Conservation (phyloP, 2,888 invertebrate genomes). For the Drosophila aldrichi region DNA sequence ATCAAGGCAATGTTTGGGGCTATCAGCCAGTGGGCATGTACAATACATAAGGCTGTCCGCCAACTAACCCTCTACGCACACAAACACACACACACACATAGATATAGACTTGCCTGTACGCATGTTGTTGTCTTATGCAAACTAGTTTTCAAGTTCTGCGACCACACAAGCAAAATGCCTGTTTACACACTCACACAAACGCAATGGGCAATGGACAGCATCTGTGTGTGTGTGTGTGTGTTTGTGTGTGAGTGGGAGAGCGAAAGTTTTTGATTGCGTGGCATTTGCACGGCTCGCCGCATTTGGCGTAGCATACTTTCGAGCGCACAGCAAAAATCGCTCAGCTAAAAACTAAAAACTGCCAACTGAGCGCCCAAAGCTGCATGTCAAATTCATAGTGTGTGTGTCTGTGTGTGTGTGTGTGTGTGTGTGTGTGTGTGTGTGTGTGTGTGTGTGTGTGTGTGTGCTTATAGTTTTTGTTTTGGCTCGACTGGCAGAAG, state of each 20-base stretch:
- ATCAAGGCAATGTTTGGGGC: conserved; percentile 72
- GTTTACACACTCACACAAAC: conserved; percentile 16
- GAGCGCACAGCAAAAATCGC: conserved; percentile 32
- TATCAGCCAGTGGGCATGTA: conserved; percentile 39
- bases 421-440: background rate
- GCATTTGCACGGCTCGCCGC: conserved; percentile 77
- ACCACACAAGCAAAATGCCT: conserved; percentile 66
- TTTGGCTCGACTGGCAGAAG: conserved; percentile 21
- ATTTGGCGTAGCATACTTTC: conserved; percentile 61
- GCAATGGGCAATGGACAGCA: conserved; percentile 49
- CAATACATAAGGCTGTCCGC: conserved; percentile 38
- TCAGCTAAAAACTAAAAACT: conserved; percentile 27
- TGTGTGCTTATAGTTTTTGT: conserved; percentile 28
- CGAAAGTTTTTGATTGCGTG: conserved; percentile 62
- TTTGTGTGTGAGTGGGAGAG: conserved; percentile 13
- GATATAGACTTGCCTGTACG: conserved; percentile 4
- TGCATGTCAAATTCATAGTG: conserved; percentile 72
- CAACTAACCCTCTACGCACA: conserved; percentile 12
- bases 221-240: background rate
- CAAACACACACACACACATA: conserved; percentile 12
- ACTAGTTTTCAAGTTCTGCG: conserved; percentile 78
- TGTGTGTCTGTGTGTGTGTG: conserved; percentile 9
- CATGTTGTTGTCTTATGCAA: conserved; percentile 69
- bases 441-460: background rate
- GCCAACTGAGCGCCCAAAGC: conserved; percentile 36